Evolutionary conservation across 1,140 invertebrate genomes (phyloP).

Genomic region (Hesperophylax magnus): DNA sequence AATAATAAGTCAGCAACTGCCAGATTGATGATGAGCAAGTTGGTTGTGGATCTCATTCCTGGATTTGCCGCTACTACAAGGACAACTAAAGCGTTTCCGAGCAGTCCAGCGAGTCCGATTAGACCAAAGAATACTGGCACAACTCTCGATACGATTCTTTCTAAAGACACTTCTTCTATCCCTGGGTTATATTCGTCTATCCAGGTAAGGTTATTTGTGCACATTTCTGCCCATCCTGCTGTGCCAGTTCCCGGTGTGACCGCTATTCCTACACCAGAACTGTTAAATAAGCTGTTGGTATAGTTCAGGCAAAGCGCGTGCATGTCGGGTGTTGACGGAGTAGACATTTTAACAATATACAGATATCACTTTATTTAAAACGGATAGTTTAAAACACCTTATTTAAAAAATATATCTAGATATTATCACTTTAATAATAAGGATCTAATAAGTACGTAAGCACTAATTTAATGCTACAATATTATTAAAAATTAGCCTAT

Average conservation of each 20-base stretch:
- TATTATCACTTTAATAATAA: too few relatives aligned
- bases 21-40: slow-evolving; percentile 91
- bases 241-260: slow-evolving; percentile 3
- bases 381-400: too few relatives aligned
- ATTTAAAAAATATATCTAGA: too few relatives aligned
- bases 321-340: slow-evolving; percentile 12
- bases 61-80: slow-evolving; percentile 88
- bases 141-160: slow-evolving; percentile 77
- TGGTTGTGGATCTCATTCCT: slow-evolving; percentile 94
- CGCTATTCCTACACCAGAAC: background rate
- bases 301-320: slow-evolving; percentile 16
- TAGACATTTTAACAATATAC: background rate
- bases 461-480: too few relatives aligned
- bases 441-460: too few relatives aligned
- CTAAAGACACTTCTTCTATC: slow-evolving; percentile 68
- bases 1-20: slow-evolving; percentile 94
- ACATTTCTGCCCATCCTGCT: slow-evolving; percentile 48
- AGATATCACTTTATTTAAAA: too few relatives aligned
- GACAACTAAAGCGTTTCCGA: slow-evolving; percentile 92
- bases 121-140: slow-evolving; percentile 91
- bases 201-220: slow-evolving; percentile 51
- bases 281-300: background rate
- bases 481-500: too few relatives aligned
- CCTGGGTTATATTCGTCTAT: slow-evolving; percentile 59
- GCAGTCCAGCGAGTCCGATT: slow-evolving; percentile 88